Evolutionary conservation across 2,797 vertebrate genomes (phyloP).

Genomic region (Cichlasoma orientale): DNA sequence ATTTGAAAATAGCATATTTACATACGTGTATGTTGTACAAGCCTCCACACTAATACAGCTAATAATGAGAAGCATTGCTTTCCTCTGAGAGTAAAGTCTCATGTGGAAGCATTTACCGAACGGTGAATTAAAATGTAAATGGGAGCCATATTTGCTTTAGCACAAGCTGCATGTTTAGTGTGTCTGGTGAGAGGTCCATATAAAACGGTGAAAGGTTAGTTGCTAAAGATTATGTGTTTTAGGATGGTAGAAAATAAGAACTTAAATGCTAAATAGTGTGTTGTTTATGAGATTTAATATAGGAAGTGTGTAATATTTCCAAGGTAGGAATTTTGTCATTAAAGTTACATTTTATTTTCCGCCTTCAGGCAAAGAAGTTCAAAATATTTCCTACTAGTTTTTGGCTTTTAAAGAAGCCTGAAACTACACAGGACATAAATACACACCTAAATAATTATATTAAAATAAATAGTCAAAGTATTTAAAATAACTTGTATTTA

Average conservation of each 20-base stretch:
- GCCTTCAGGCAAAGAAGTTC: neutral
- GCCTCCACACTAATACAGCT: slow-evolving; percentile 26
- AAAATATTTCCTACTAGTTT: neutral
- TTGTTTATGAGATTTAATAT: neutral
- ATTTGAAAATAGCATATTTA: slow-evolving; percentile 8
- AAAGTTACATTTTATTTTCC: neutral
- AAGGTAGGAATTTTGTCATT: neutral
- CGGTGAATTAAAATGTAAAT: slow-evolving; percentile 70
- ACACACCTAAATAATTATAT: neutral
- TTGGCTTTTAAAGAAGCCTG: neutral
- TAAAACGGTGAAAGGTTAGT: neutral
- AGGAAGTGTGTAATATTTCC: neutral
- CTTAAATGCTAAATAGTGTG: neutral
- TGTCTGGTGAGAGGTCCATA: neutral
- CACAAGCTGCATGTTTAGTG: slow-evolving; percentile 23
- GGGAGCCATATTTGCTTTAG: slow-evolving; percentile 68
- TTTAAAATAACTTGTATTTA: neutral
- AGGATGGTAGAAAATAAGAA: neutral
- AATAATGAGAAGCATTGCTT: slow-evolving; percentile 23
- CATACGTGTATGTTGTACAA: neutral
- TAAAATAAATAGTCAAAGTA: neutral
- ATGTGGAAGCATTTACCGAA: slow-evolving; percentile 71
- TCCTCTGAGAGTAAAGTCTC: slow-evolving; percentile 28
- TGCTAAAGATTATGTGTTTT: neutral
- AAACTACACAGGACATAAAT: neutral